Conservation (phyloP, 2,113 vertebrate species). For the Oreochromis aureus region DNA sequence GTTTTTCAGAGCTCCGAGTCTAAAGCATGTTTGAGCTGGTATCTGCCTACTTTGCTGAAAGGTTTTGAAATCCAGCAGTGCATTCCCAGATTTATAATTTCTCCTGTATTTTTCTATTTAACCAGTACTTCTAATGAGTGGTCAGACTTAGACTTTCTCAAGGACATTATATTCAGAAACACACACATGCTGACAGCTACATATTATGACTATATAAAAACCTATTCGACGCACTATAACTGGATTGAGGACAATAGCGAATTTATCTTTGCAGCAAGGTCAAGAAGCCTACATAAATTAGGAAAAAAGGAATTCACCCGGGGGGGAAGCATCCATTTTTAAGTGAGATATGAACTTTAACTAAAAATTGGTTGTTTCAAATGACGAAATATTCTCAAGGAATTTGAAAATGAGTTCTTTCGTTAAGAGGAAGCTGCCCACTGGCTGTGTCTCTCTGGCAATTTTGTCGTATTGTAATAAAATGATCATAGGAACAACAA, state of each 20-base stretch:
- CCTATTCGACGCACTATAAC: background rate
- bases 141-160: background rate
- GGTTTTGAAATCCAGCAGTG: constrained; percentile 14
- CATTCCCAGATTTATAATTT: constrained; percentile 10
- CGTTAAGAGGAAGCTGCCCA: background rate
- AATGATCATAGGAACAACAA: background rate
- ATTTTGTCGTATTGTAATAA: background rate
- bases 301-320: rapidly evolving
- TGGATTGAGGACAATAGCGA: background rate
- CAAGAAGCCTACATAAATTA: background rate
- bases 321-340: background rate
- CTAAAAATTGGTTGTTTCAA: background rate
- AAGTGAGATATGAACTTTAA: background rate
- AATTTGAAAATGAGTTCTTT: background rate
- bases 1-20: background rate
- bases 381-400: background rate
- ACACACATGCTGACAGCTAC: background rate
- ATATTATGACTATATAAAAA: background rate
- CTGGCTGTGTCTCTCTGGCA: background rate
- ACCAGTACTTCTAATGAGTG: background rate
- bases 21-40: background rate
- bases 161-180: background rate
- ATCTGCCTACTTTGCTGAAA: background rate
- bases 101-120: constrained; percentile 2
- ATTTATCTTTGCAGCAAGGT: background rate